Conservation (phyloP, 2,113 vertebrate species). For the Mastomys natalensis region DNA sequence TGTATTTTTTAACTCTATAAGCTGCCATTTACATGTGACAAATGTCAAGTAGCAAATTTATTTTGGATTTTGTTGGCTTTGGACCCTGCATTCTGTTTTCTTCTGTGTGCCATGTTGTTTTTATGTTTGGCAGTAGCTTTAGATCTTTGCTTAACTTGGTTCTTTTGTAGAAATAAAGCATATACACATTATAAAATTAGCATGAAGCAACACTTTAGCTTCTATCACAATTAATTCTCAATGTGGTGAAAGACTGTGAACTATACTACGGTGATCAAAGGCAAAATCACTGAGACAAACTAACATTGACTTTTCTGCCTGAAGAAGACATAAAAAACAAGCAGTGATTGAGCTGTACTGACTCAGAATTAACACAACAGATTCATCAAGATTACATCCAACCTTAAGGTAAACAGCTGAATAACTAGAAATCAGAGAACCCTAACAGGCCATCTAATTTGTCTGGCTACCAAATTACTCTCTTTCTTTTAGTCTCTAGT, state of each 20-base stretch:
- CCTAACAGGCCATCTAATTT: neutral
- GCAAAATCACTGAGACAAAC: constrained; percentile 9
- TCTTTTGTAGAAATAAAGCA: constrained; percentile 76
- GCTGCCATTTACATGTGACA: constrained; percentile 84
- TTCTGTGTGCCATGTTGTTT: constrained; percentile 82
- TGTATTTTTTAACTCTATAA: constrained; percentile 80
- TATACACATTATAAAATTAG: constrained; percentile 73
- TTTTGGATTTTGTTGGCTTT: constrained; percentile 86
- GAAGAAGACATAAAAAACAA: constrained; percentile 21
- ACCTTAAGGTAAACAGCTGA: constrained; percentile 45
- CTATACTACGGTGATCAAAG: constrained; percentile 35
- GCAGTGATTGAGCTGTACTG: neutral
- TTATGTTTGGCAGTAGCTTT: constrained; percentile 82
- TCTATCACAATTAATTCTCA: constrained; percentile 75
- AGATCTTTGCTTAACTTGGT: constrained; percentile 79
- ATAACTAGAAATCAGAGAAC: constrained; percentile 13
- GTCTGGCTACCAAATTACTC: neutral
- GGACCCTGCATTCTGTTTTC: constrained; percentile 74
- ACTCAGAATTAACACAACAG: neutral
- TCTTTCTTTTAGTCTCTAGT: neutral
- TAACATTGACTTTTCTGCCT: constrained; percentile 48
- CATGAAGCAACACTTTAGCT: constrained; percentile 47
- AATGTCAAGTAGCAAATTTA: constrained; percentile 83
- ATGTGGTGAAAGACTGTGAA: constrained; percentile 56
- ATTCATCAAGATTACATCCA: neutral